Evolutionary conservation across 2,113 vertebrate species (phyloP).

Genomic region (Engystomops pustulosus): DNA sequence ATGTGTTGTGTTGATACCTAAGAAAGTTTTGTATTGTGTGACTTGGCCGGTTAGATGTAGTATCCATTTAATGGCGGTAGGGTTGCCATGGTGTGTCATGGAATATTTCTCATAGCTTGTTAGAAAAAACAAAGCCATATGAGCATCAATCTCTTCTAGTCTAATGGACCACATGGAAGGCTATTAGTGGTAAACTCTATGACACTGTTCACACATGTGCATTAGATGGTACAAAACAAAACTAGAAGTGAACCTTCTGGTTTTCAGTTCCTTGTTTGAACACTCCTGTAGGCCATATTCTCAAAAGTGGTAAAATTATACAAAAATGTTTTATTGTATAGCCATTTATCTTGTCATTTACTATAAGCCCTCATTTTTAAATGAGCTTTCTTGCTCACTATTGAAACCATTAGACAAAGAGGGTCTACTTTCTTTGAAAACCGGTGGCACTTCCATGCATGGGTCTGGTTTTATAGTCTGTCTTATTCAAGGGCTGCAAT

Average conservation of each 20-base stretch:
- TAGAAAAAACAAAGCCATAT: not conserved
- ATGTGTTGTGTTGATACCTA: slow-evolving; percentile 35
- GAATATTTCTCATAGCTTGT: slow-evolving; percentile 3
- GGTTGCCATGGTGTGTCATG: not conserved
- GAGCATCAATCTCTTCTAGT: not conserved
- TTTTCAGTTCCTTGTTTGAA: not conserved
- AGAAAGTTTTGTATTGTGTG: slow-evolving; percentile 31
- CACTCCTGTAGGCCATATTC: slow-evolving; percentile 10
- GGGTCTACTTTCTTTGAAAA: no score
- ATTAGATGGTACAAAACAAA: not conserved
- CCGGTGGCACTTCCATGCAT: no score
- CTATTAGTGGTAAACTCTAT: not conserved
- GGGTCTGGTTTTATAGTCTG: no score
- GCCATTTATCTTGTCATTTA: no score
- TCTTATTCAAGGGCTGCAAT: not conserved
- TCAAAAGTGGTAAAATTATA: not conserved
- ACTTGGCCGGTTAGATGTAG: slow-evolving; percentile 31
- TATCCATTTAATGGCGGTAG: slow-evolving; percentile 37
- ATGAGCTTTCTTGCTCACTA: no score
- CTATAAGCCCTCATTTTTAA: no score
- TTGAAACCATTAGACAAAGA: no score
- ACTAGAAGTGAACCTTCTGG: not conserved
- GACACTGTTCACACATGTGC: not conserved
- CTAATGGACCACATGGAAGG: not conserved
- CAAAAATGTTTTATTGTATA: not conserved